Conservation (phyloP, 1,140 invertebrate genomes). For the Lepidurus packardi region DNA sequence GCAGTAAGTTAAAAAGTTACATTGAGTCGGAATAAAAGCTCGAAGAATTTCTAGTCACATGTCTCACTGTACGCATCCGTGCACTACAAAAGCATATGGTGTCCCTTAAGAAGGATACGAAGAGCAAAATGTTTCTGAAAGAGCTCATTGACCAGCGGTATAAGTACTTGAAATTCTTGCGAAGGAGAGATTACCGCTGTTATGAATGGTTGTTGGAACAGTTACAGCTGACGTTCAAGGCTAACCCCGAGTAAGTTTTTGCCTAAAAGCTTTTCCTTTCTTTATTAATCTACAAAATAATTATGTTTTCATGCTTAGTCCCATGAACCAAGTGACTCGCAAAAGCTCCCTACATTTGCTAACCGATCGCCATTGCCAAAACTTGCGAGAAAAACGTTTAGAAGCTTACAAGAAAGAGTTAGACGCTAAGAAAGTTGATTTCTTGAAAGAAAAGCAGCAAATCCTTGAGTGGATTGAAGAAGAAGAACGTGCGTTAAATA, state of each 20-base stretch:
- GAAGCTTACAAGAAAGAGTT: conserved; percentile 56
- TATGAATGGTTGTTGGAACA: conserved; percentile 81
- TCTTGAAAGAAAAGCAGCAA: conserved; percentile 54
- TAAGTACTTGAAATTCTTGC: conserved; percentile 60
- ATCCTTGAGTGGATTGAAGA: conserved; percentile 60
- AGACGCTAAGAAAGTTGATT: conserved; percentile 60
- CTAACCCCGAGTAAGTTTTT: conserved; percentile 52
- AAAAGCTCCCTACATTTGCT: conserved; percentile 61
- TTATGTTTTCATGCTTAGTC: conserved; percentile 37
- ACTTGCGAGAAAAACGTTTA: conserved; percentile 58
- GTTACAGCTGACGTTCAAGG: conserved; percentile 68
- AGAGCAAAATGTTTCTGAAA: conserved; percentile 53
- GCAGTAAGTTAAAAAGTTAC: conserved; percentile 45
- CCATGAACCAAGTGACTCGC: conserved; percentile 54
- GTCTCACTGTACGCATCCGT: conserved; percentile 52
- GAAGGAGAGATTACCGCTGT: conserved; percentile 68
- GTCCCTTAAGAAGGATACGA: conserved; percentile 49
- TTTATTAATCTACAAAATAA: conserved; percentile 8
- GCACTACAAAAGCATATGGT: conserved; percentile 51
- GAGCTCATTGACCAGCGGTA: conserved; percentile 69
- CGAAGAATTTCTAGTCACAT: conserved; percentile 49
- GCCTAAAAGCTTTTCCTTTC: not conserved
- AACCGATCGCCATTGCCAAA: conserved; percentile 59
- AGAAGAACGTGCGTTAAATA: conserved; percentile 55
- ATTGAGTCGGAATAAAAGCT: not conserved